phyloP scores from a whole-genome alignment of 2,113 vertebrate genomes.

The Polypterus senegalus region DNA sequence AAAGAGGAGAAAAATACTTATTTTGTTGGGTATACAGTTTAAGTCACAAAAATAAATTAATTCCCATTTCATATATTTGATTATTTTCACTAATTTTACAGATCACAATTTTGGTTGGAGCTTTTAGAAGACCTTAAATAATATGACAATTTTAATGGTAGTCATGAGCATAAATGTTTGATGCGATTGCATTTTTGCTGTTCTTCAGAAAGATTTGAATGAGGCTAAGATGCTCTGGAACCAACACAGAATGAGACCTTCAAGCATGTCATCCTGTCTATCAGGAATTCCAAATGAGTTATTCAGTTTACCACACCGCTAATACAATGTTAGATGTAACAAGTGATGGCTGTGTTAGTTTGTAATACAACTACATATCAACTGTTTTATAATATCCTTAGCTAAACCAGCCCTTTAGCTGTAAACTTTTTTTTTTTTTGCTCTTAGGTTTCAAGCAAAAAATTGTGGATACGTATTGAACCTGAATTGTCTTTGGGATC shows the following conservation, averaged over 20 bases:
- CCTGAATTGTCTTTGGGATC: no score
- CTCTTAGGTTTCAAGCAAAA: no score
- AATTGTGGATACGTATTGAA: no score
- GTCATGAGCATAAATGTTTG: slow-evolving; percentile 18
- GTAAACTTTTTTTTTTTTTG: no score
- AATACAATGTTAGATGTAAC: slow-evolving; percentile 4
- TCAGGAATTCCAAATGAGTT: slow-evolving; percentile 18
- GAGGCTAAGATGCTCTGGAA: slow-evolving; percentile 21
- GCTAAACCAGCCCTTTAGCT: no score
- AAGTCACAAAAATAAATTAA: no score
- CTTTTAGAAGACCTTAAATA: slow-evolving; percentile 24
- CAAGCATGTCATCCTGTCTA: slow-evolving; percentile 14
- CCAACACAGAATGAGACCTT: slow-evolving; percentile 15
- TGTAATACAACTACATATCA: no score
- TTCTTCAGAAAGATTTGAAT: slow-evolving; percentile 21
- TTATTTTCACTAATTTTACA: neutral
- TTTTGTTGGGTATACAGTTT: no score
- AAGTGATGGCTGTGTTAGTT: no score
- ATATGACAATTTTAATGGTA: slow-evolving; percentile 17
- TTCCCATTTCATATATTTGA: no score
- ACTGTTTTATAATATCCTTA: no score
- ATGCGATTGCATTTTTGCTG: slow-evolving; percentile 19
- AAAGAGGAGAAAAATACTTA: no score
- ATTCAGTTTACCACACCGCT: slow-evolving; percentile 15
- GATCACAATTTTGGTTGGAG: slow-evolving; percentile 23